Conservation (phyloP, 1,140 invertebrate genomes). For the Amphibalanus amphitrite region DNA sequence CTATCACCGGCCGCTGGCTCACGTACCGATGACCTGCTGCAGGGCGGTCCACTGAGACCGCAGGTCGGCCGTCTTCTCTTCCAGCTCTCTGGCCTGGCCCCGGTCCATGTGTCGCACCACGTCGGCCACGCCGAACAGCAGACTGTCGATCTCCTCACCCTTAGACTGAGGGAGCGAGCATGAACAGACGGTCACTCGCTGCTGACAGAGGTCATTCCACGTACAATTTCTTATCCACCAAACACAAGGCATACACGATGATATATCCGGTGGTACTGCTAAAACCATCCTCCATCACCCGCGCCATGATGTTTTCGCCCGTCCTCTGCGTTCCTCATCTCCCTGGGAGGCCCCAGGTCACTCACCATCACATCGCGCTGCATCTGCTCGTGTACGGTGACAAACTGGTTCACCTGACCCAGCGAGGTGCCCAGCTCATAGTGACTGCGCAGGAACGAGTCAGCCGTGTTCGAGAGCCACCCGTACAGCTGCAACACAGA, state of each 20-base stretch:
- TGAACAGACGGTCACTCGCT: too few species aligned
- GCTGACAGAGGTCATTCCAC: too few species aligned
- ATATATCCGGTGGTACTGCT: too few species aligned
- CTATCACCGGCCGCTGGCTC: too few species aligned
- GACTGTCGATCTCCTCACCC: background rate
- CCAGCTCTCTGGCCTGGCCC: background rate
- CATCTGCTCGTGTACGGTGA: slow-evolving; percentile 52
- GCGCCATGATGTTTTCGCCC: too few species aligned
- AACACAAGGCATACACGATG: too few species aligned
- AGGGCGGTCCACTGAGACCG: background rate
- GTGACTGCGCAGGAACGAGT: slow-evolving; percentile 52
- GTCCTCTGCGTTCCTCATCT: too few species aligned
- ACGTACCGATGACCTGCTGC: background rate
- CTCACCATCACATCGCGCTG: slow-evolving; percentile 52
- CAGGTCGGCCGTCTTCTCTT: background rate
- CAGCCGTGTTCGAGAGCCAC: slow-evolving; percentile 51
- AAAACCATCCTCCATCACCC: too few species aligned
- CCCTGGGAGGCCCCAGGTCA: too few species aligned
- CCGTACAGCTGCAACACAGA: background rate
- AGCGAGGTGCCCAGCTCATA: slow-evolving; percentile 54
- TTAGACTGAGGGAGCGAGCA: background rate
- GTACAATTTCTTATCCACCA: too few species aligned
- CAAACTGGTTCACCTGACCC: slow-evolving; percentile 49
- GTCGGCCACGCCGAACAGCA: background rate
- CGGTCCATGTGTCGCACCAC: background rate